Evolutionary conservation across 2,113 vertebrate genomes (phyloP).

Genomic region (Anguilla rostrata): DNA sequence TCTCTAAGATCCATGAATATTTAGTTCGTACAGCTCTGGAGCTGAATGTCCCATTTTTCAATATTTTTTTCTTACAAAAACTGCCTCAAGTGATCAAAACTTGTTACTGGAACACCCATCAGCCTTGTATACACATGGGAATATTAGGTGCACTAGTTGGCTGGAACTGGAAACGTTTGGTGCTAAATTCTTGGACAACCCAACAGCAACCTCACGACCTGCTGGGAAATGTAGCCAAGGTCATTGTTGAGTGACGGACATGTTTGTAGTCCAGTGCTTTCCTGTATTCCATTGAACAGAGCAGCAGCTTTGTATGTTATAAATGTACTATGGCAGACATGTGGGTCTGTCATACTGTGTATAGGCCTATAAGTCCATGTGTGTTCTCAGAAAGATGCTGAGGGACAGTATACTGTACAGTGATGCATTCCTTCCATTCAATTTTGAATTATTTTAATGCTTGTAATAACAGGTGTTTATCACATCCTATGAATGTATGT

Average conservation of each 20-base stretch:
- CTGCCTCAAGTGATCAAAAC: conserved; percentile 49
- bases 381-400: conserved; percentile 34
- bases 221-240: conserved; percentile 40
- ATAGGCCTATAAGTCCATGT: conserved; percentile 35
- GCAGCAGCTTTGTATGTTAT: conserved; percentile 24
- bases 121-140: conserved; percentile 32
- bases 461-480: conserved; percentile 82
- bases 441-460: conserved; percentile 80
- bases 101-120: conserved; percentile 44
- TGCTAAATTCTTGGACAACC: conserved; percentile 45
- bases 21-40: conserved; percentile 22
- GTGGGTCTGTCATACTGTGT: conserved; percentile 24
- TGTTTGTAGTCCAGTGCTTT: conserved; percentile 32
- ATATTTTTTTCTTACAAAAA: conserved; percentile 45
- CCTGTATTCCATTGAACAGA: conserved; percentile 27
- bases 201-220: conserved; percentile 14
- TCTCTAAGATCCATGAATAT: conserved; percentile 18
- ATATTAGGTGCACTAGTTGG: conserved; percentile 24
- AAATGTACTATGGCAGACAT: conserved; percentile 22
- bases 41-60: conserved; percentile 38
- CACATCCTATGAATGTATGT: conserved; percentile 98
- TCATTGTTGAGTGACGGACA: conserved; percentile 33
- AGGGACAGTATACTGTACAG: conserved; percentile 56
- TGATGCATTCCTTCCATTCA: conserved; percentile 82
- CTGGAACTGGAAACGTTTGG: conserved; percentile 33